Evolutionary conservation across 2,888 invertebrate genomes (phyloP).

Genomic region (Dynastes hyllus): DNA sequence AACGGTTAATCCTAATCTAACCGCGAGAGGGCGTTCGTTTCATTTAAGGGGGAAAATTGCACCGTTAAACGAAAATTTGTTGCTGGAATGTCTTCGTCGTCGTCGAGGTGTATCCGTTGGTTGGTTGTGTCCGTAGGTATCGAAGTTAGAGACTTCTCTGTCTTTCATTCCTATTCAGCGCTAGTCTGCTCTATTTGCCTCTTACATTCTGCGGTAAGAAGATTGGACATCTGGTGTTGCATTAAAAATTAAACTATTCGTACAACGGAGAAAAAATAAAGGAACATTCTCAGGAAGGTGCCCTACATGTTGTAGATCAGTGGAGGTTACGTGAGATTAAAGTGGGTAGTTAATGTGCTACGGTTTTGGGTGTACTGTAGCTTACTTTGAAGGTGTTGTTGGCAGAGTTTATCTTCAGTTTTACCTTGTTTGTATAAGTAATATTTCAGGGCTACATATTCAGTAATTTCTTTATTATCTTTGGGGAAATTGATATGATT

Average conservation of each 20-base stretch:
- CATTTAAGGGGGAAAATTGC: slow-evolving; percentile 47
- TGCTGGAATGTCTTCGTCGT: slow-evolving; percentile 26
- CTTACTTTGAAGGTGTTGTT: no score
- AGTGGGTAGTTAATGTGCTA: no score
- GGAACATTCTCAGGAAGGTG: not conserved
- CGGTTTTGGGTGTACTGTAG: no score
- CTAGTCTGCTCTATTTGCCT: not conserved
- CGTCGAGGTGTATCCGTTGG: not conserved
- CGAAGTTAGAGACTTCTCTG: slow-evolving; percentile 6
- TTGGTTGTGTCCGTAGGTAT: not conserved
- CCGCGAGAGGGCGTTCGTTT: slow-evolving; percentile 42
- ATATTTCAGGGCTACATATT: no score
- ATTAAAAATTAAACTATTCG: not conserved
- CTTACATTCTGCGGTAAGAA: not conserved
- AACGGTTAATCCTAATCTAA: slow-evolving; percentile 47
- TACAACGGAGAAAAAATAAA: not conserved
- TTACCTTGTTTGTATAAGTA: no score
- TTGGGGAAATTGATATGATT: no score
- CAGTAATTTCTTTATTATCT: no score
- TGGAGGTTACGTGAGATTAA: no score
- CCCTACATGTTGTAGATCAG: not conserved
- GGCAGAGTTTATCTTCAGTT: no score
- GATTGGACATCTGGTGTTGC: not conserved
- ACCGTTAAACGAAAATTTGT: slow-evolving; percentile 51
- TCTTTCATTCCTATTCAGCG: not conserved